Conservation (phyloP, 2,888 invertebrate species). For the Tetranychus piercei region DNA sequence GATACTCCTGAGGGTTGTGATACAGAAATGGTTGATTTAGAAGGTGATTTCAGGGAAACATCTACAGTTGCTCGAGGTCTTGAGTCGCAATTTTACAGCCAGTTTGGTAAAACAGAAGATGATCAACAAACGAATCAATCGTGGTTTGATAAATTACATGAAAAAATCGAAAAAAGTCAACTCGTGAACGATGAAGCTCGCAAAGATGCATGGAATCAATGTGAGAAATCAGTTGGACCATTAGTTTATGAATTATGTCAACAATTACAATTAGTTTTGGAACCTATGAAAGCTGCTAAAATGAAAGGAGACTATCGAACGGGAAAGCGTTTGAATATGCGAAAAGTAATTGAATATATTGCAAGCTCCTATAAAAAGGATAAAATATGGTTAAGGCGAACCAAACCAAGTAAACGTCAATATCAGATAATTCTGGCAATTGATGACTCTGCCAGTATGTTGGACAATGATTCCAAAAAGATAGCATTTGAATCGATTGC, state of each 20-base stretch:
- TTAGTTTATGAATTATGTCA: conserved; percentile 75
- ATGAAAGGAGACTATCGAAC: conserved; percentile 88
- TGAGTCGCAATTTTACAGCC: conserved; percentile 19
- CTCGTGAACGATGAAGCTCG: background rate
- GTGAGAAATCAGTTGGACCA: conserved; percentile 27
- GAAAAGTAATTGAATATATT: conserved; percentile 76
- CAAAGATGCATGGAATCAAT: conserved; percentile 13
- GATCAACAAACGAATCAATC: conserved; percentile 10
- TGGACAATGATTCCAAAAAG: conserved; percentile 42
- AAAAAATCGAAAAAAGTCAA: background rate
- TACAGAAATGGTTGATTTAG: conserved; percentile 20
- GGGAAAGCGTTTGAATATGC: conserved; percentile 92
- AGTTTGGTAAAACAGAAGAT: conserved; percentile 8
- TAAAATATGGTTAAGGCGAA: conserved; percentile 91
- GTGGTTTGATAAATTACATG: conserved; percentile 11
- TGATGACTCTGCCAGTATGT: conserved; percentile 67
- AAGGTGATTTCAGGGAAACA: conserved; percentile 40
- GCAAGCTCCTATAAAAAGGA: conserved; percentile 97
- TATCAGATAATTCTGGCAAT: conserved; percentile 91
- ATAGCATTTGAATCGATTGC: conserved; percentile 87
- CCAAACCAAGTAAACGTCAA: conserved; percentile 80
- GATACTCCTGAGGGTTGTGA: conserved; percentile 15
- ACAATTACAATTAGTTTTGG: conserved; percentile 73
- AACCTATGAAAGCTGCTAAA: conserved; percentile 80
- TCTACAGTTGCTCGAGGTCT: conserved; percentile 31